Evolutionary conservation across 2,113 vertebrate species (phyloP), one percentile per base, ranked within the genome.

Genomic region (Poicephalus gulielmi): DNA sequence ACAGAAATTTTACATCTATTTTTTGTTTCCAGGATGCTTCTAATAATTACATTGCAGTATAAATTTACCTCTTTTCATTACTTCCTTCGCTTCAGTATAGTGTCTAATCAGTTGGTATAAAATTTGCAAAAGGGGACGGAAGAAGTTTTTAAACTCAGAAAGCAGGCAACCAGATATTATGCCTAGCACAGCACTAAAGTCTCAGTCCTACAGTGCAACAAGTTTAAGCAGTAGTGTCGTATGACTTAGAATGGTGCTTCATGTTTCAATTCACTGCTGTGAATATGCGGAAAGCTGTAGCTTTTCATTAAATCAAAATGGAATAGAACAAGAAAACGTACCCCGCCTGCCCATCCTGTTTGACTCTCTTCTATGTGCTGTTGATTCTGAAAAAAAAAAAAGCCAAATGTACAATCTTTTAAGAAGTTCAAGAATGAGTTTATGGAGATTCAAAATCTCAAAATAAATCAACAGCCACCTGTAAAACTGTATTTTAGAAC

Each of bases 261-360:
- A 39, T 31, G 67, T 63, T 96, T 84, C n/a, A 94, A 86, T 93
- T 92, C 28, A 76, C 30, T 89, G 28, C 46, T 93, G 75, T 83
- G 43, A 88, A 86, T 67, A 92, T 49, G 75, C 50, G 57, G 78
- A 70, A 82, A 81, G 62, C 23, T 89, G n/a, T 66, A 73, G 57
- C 63, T 70, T 96, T 83, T 88, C 55, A 70, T 63, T 79, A 94
- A 97, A 95, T 83, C 86, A 84, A 86, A 76, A 93, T 1, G 95
- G 94, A 95, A 35, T 39, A 57, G 39, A 95, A 69, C 67, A 81
- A 75, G 90, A 85, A 98, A 95, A 94, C 99, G 97, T 98, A 99
- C 99, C 96, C 98, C 98, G 79, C 99, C 99, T 93, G 99, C 97
- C 99, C 99, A 99, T 97, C 99, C 99, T 28, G 99, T 99, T 96